Evolutionary conservation across 1,140 invertebrate species (phyloP), one percentile per base, ranked within the genome.

Genomic region (Hyphantria cunea): DNA sequence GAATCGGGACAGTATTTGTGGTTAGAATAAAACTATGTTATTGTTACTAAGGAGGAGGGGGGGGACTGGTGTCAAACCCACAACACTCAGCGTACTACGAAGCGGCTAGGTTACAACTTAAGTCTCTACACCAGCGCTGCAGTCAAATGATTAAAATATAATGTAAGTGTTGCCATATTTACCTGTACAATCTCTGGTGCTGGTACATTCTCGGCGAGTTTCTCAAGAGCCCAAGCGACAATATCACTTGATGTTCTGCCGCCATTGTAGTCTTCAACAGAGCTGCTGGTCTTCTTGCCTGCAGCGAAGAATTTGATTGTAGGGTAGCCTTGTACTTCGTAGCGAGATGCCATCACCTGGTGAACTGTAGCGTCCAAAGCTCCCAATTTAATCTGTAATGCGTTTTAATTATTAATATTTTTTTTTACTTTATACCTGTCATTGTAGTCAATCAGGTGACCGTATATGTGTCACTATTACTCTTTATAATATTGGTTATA

Each of bases 331-430:
- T 95, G 94, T 34, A 99, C 94, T 67, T 93, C 93, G 82, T 96
- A 97, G 71, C 95, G 91, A 56, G 92, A 91, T 0, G 96, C 96
- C 91, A 97, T 97, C 4, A 92, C 79, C 64, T 94, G 94, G 87
- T 99, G 94, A 0, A 97, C 96, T 9, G 99, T 99, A 0, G 99
- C 98, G 93, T 99, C 99, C 0, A 99, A 77, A 39, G 98, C 98
- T 63, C 98, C 99, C 12, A 99, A 83, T 92, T 99, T 99, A 3
- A 99, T 93, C 92, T 94, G 69, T 11, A 71, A 68, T 48, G 45
- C 48, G 7, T 39, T 3, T 15, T 37, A 15, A 10, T 17, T 3
- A 5, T 25, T 25, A 25, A 25, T 25, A n/a, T n/a, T n/a, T n/a
- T n/a, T n/a, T n/a, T n/a, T n/a, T n/a, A n/a, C n/a, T n/a, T n/a